phyloP scores from a whole-genome alignment of 2,113 vertebrate genomes.

The Cynoglossus semilaevis region DNA sequence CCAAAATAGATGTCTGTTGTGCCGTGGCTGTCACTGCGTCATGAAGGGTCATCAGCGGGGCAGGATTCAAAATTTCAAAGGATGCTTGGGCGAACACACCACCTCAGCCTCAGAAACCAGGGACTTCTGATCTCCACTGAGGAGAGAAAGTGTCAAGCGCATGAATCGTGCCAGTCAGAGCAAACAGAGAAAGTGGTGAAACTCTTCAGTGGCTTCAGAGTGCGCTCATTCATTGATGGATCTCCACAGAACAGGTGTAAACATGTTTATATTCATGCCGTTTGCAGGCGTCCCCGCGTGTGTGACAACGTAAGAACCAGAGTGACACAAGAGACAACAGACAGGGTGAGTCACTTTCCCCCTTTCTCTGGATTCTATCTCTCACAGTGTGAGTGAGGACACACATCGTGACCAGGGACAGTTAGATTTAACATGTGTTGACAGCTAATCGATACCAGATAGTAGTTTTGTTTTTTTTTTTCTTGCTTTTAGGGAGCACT shows the following conservation, averaged over 20 bases:
- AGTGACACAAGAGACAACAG: slow-evolving; percentile 6
- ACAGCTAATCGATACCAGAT: slow-evolving; percentile 76
- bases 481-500: slow-evolving; percentile 73
- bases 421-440: slow-evolving; percentile 67
- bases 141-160: too few relatives aligned
- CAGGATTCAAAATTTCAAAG: too few relatives aligned
- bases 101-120: too few relatives aligned
- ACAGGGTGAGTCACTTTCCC: slow-evolving; percentile 5
- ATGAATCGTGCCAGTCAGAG: too few relatives aligned
- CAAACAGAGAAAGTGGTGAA: slow-evolving; percentile 18
- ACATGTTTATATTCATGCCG: too few relatives aligned
- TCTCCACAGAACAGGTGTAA: background rate
- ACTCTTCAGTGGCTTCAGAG: background rate
- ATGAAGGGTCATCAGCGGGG: too few relatives aligned
- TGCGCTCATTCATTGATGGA: background rate
- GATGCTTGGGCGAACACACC: too few relatives aligned
- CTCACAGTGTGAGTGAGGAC: slow-evolving; percentile 12
- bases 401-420: slow-evolving; percentile 57
- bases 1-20: too few relatives aligned
- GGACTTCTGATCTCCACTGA: too few relatives aligned
- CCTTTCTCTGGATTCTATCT: slow-evolving; percentile 1
- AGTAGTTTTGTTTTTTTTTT: slow-evolving; percentile 68
- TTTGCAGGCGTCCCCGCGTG: background rate
- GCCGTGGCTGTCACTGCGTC: too few relatives aligned
- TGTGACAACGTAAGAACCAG: slow-evolving; percentile 2